Percentiles rank a stretch among this genome's conserved stretches.
Evolutionary conservation across 2,113 vertebrate genomes (phyloP).

Genomic region (Dolichallabes microphthalmus): DNA sequence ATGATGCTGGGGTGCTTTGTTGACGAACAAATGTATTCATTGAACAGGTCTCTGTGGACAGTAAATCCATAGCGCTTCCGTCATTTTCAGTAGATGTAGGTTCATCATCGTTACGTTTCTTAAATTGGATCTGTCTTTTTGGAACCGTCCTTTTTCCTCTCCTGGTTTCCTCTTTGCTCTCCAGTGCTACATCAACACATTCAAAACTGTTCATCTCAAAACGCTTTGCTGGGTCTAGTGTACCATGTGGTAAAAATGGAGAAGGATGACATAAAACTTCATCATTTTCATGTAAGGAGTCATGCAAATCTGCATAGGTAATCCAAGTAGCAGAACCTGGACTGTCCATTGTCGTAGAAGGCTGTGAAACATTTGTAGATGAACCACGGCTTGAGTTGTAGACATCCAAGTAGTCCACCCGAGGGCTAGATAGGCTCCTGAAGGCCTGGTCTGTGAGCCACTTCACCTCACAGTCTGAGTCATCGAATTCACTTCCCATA

Average conservation of each 20-base stretch:
- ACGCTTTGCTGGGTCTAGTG: slow-evolving; percentile 68
- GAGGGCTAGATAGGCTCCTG: slow-evolving; percentile 74
- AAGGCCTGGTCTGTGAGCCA: slow-evolving; percentile 78
- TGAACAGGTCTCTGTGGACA: slow-evolving; percentile 53
- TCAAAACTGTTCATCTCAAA: slow-evolving; percentile 79
- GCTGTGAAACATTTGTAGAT: slow-evolving; percentile 76
- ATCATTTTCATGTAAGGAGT: slow-evolving; percentile 65
- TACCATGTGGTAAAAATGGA: slow-evolving; percentile 53
- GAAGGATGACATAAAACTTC: slow-evolving; percentile 60
- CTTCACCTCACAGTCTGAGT: slow-evolving; percentile 81
- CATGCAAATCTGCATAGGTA: slow-evolving; percentile 71
- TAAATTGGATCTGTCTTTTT: slow-evolving; percentile 92
- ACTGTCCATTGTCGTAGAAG: slow-evolving; percentile 79
- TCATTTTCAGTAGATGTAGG: slow-evolving; percentile 61
- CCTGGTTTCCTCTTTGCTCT: slow-evolving; percentile 73
- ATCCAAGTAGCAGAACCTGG: slow-evolving; percentile 74
- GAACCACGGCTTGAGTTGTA: slow-evolving; percentile 81
- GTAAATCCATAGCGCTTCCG: slow-evolving; percentile 59
- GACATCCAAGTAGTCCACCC: slow-evolving; percentile 75
- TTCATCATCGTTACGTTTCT: slow-evolving; percentile 76
- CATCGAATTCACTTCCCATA: slow-evolving; percentile 81
- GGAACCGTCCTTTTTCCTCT: slow-evolving; percentile 84
- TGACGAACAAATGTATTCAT: slow-evolving; percentile 70
- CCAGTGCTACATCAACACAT: slow-evolving; percentile 85
- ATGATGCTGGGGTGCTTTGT: slow-evolving; percentile 66